These are phyloP conservation scores for Lissocephala sabroskyi DNA, from an alignment of 2,888 invertebrate genomes.

Conservation along the genomic window DNA sequence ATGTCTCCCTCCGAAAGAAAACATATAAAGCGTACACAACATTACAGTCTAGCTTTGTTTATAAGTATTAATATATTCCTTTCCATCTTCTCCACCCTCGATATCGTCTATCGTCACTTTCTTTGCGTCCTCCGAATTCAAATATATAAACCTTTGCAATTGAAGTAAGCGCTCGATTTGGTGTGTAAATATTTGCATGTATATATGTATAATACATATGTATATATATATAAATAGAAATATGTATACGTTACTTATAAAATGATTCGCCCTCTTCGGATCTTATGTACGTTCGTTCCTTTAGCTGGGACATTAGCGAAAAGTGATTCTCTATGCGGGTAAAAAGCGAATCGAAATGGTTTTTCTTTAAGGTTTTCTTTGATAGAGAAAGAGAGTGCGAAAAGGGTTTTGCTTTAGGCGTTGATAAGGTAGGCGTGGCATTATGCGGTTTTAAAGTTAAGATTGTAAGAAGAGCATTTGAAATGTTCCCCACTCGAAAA, in stretches of 20 bases:
- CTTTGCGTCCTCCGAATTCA: slow-evolving; percentile 19
- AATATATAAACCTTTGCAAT: slow-evolving; percentile 18
- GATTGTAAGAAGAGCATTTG: too few species aligned
- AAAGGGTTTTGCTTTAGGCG: not conserved
- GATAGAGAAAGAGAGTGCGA: slow-evolving; percentile 16
- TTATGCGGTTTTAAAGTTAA: slow-evolving; percentile 39
- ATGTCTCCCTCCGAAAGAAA: slow-evolving; percentile 10
- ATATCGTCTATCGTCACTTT: slow-evolving; percentile 11
- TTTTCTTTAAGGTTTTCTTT: too few species aligned
- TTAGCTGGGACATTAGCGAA: not conserved
- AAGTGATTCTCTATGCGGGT: not conserved
- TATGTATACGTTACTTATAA: not conserved
- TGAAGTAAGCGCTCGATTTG: slow-evolving; percentile 36
- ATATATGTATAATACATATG: slow-evolving; percentile 17
- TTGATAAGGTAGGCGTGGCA: slow-evolving; percentile 46
- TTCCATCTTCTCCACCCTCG: slow-evolving; percentile 14
- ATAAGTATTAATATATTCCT: slow-evolving; percentile 21
- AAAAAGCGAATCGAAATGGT: too few species aligned
- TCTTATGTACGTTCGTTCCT: too few species aligned
- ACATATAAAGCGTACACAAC: slow-evolving; percentile 38
- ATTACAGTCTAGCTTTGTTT: slow-evolving; percentile 43
- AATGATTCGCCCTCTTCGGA: not conserved
- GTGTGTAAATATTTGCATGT: slow-evolving; percentile 17
- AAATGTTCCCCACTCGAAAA: too few species aligned
- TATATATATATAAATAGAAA: not conserved